Conservation (phyloP, 1,140 invertebrate species). For the Papilio machaon region DNA sequence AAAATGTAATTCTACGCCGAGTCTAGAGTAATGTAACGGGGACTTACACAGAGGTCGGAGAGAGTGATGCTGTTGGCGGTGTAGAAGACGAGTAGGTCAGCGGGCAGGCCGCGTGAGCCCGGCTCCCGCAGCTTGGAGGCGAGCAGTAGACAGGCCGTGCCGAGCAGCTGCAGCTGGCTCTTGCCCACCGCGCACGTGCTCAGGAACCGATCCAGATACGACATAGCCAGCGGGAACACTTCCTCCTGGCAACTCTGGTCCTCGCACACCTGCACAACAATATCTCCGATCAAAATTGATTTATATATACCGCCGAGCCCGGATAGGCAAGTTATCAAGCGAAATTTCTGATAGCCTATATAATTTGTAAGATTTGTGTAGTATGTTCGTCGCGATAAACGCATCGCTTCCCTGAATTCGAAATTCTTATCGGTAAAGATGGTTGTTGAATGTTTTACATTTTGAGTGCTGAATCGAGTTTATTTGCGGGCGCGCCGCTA, state of each 20-base stretch:
- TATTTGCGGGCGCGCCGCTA: neutral
- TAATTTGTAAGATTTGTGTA: constrained; percentile 69
- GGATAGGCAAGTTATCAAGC: constrained; percentile 64
- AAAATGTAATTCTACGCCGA: neutral
- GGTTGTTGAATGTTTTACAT: constrained; percentile 53
- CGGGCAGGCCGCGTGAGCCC: constrained; percentile 86
- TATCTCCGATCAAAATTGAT: constrained; percentile 39
- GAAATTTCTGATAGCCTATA: constrained; percentile 79
- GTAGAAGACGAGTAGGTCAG: constrained; percentile 92
- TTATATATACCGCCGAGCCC: constrained; percentile 58
- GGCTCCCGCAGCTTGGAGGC: constrained; percentile 95
- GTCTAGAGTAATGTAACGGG: neutral
- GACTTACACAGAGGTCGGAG: constrained; percentile 93
- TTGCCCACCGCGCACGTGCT: constrained; percentile 90
- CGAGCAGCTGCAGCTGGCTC: constrained; percentile 93
- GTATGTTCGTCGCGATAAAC: constrained; percentile 72
- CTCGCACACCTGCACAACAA: constrained; percentile 91
- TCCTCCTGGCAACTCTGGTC: constrained; percentile 95
- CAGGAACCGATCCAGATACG: constrained; percentile 96
- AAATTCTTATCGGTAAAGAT: constrained; percentile 67
- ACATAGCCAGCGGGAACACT: constrained; percentile 94
- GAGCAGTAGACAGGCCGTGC: constrained; percentile 93
- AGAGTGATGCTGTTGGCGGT: constrained; percentile 95
- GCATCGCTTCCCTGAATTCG: constrained; percentile 64
- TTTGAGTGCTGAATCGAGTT: constrained; percentile 33